A percentile compares a stretch with the other conserved stretches of the same genome.
Evolutionary conservation across 2,113 vertebrate species (phyloP).

Genomic region (Illadopsis cleaveri): DNA sequence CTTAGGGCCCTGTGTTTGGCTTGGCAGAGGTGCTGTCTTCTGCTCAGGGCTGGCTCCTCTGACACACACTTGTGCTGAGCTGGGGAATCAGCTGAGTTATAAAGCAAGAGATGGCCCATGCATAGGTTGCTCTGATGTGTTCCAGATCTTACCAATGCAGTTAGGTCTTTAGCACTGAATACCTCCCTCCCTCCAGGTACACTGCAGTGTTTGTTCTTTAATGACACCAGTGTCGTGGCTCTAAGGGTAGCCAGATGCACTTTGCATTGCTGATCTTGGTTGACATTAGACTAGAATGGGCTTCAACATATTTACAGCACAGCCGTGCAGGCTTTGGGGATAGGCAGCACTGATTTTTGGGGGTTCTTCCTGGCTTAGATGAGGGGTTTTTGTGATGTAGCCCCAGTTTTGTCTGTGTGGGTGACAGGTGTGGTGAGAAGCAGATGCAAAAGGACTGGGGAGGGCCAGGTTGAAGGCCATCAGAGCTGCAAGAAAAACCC

Average conservation of each 20-base stretch:
- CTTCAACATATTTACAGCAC: neutral
- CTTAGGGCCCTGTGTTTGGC: neutral
- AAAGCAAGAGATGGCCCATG: neutral
- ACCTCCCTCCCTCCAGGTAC: neutral
- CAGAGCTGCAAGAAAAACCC: neutral
- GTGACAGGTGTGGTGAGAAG: neutral
- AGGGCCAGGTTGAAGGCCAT: neutral
- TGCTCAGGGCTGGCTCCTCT: neutral
- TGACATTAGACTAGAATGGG: neutral
- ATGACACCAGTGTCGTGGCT: neutral
- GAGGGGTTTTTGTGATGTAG: neutral
- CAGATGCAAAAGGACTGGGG: neutral
- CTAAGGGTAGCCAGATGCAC: neutral
- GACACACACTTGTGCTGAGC: neutral
- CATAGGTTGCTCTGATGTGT: neutral
- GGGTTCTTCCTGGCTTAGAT: neutral
- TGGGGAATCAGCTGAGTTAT: neutral
- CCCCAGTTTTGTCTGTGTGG: neutral
- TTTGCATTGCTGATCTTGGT: neutral
- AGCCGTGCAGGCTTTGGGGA: neutral
- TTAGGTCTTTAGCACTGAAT: neutral
- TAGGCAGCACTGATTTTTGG: neutral
- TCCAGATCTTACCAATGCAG: neutral
- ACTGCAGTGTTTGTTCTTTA: neutral
- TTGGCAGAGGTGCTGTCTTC: conserved; percentile 11